Evolutionary conservation across 2,113 vertebrate species (phyloP).

Genomic region (Aegithalos caudatus): DNA sequence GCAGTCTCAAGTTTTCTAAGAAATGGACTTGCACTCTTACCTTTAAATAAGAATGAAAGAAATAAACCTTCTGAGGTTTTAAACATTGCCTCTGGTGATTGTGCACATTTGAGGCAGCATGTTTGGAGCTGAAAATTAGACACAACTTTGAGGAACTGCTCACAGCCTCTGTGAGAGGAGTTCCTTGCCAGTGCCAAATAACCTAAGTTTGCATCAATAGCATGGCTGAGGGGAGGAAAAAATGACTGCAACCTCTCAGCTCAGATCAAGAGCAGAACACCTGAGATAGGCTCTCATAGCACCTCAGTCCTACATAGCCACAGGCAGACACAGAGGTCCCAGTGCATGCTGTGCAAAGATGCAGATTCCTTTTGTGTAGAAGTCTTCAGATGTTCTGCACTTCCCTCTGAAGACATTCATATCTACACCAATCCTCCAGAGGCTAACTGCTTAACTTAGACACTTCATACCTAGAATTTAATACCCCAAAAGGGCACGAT

Average conservation of each 20-base stretch:
- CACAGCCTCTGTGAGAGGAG: not conserved
- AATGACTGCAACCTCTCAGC: not conserved
- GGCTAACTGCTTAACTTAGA: not conserved
- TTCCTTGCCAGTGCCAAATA: not conserved
- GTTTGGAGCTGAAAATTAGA: not conserved
- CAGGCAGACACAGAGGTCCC: not conserved
- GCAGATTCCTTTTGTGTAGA: not conserved
- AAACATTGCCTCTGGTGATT: not conserved
- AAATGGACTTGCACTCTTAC: not conserved
- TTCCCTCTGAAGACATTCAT: not conserved
- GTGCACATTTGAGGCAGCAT: not conserved
- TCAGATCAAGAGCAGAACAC: not conserved
- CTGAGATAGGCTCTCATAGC: not conserved
- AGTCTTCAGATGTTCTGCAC: not conserved
- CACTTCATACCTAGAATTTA: not conserved
- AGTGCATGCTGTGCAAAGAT: not conserved
- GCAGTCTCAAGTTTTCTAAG: not conserved
- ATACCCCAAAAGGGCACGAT: not conserved
- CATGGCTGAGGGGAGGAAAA: not conserved
- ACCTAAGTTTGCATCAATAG: fast-evolving
- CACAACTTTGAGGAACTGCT: not conserved
- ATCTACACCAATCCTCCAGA: not conserved
- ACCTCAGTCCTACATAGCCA: fast-evolving
- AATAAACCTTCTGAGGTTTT: not conserved
- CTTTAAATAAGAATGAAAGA: not conserved